phyloP scores from a whole-genome alignment of 2,113 vertebrate species.

The Kobus ellipsiprymnus region DNA sequence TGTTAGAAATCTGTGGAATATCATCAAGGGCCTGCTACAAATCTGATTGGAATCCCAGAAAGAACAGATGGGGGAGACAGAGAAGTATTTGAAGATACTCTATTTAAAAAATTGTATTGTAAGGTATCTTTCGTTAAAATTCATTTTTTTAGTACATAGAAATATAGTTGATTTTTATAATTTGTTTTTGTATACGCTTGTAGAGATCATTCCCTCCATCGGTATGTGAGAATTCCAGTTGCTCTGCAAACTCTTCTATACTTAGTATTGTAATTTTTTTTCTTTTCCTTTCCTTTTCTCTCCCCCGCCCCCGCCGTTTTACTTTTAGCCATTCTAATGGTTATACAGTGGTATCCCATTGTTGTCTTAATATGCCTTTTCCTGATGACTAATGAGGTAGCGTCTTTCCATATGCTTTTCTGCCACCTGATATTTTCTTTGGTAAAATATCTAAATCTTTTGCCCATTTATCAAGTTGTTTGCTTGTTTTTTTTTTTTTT shows the following conservation, averaged over 20 bases:
- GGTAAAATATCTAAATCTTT: neutral
- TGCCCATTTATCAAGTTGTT: neutral
- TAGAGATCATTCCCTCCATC: neutral
- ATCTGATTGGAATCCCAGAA: neutral
- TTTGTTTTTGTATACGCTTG: neutral
- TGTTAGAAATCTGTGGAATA: neutral
- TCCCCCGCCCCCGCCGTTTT: rapidly evolving
- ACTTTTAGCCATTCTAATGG: neutral
- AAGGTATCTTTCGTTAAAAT: neutral
- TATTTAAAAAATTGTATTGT: neutral
- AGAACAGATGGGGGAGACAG: neutral
- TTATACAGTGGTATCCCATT: neutral
- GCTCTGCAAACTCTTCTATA: neutral
- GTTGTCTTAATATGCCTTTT: neutral
- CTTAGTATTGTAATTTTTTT: neutral
- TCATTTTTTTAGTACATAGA: neutral
- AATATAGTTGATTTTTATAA: neutral
- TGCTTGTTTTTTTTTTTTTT: neutral
- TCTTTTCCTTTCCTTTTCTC: neutral
- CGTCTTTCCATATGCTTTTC: neutral
- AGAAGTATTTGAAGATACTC: neutral
- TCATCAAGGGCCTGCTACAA: neutral
- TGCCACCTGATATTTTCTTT: neutral
- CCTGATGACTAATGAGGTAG: neutral
- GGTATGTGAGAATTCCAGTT: neutral